These are phyloP conservation scores for Neopelma chrysocephalum DNA, from an alignment of 2,797 vertebrate species.

Conservation along the genomic window DNA sequence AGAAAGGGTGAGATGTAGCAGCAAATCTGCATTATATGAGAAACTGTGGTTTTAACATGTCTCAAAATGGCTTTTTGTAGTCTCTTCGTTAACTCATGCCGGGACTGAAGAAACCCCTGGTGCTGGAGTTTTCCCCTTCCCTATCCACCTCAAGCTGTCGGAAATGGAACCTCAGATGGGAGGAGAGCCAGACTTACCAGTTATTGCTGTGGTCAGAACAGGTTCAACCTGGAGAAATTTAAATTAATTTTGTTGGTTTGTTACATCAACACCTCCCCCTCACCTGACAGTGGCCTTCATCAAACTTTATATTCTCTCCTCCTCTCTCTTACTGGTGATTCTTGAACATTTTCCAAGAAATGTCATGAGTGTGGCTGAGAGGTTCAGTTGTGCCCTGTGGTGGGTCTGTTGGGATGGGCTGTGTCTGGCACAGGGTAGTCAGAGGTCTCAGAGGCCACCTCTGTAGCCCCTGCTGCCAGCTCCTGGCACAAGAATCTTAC, in stretches of 20 bases:
- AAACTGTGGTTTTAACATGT: too few relatives aligned
- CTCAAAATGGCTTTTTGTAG: too few relatives aligned
- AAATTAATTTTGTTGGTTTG: background rate
- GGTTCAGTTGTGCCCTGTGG: background rate
- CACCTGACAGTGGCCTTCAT: fast-evolving
- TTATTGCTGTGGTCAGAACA: background rate
- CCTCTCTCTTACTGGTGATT: background rate
- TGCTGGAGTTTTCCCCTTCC: too few relatives aligned
- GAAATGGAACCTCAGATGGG: too few relatives aligned
- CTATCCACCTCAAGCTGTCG: too few relatives aligned
- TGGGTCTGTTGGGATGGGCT: fast-evolving
- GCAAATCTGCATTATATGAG: too few relatives aligned
- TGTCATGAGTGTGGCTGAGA: background rate
- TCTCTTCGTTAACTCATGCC: too few relatives aligned
- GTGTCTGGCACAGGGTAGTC: fast-evolving
- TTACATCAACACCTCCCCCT: background rate
- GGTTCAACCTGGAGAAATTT: background rate
- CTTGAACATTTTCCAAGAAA: background rate
- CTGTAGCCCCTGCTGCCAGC: background rate
- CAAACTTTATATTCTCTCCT: fast-evolving
- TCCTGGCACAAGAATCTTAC: background rate
- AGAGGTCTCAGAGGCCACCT: fast-evolving
- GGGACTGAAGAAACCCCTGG: too few relatives aligned
- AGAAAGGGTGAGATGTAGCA: too few relatives aligned
- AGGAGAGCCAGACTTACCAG: too few relatives aligned